Percentiles rank a stretch among this genome's conserved stretches.
phyloP scores from a whole-genome alignment of 2,888 invertebrate genomes.

The Zygaena filipendulae region DNA sequence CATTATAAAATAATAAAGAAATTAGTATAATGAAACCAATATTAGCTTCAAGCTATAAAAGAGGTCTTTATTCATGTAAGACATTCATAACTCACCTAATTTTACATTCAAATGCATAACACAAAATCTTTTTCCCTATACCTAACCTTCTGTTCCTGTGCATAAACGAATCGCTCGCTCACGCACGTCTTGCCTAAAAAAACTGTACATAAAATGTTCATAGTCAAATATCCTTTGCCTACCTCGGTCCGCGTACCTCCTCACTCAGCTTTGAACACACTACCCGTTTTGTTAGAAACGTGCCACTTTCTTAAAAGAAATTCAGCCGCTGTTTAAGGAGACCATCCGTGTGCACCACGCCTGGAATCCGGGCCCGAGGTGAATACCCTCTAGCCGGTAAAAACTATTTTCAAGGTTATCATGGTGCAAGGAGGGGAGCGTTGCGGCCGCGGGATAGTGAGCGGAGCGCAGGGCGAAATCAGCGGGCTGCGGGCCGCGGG shows the following conservation, averaged over 20 bases:
- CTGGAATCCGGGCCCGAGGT: conserved; percentile 65
- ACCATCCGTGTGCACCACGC: conserved; percentile 46
- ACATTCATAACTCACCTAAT: no score
- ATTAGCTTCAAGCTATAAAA: no score
- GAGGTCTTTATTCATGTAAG: no score
- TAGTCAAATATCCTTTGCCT: conserved; percentile 62
- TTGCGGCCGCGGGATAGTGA: conserved; percentile 31
- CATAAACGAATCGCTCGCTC: no score
- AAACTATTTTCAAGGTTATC: conserved; percentile 69
- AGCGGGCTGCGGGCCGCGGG: conserved; percentile 42
- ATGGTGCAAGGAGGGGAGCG: conserved; percentile 55
- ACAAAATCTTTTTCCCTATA: no score
- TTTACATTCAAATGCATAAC: no score
- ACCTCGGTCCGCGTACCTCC: conserved; percentile 46
- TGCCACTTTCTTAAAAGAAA: conserved; percentile 37
- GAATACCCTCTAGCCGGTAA: conserved; percentile 66
- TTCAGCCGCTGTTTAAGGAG: conserved; percentile 26
- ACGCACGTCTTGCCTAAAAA: conserved; percentile 54
- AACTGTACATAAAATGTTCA: conserved; percentile 30
- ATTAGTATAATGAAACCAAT: no score
- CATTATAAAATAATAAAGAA: no score
- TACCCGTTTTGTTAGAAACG: conserved; percentile 24
- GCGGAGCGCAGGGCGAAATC: conserved; percentile 51
- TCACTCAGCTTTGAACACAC: conserved; percentile 33
- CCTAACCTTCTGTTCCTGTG: no score